These are phyloP conservation scores for Tachycineta bicolor DNA, from an alignment of 2,113 vertebrate species.

Conservation along the genomic window DNA sequence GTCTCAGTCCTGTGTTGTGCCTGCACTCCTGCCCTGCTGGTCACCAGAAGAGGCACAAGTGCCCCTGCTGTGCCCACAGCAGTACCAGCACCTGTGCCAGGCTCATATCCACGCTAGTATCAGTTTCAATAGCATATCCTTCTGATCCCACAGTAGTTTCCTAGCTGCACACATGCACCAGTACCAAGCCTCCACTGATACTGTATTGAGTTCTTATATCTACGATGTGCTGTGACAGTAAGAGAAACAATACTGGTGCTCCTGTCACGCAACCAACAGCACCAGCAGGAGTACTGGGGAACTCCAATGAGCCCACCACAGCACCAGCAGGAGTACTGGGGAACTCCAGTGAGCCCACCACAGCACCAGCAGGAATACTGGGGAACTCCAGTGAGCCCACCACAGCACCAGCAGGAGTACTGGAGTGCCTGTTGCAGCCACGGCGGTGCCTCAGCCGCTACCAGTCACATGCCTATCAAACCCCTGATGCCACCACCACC, in stretches of 20 bases:
- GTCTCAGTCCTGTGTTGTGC: neutral
- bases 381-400: neutral
- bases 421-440: neutral
- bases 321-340: rapidly evolving
- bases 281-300: too few relatives aligned
- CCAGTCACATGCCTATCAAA: neutral
- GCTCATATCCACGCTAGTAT: neutral
- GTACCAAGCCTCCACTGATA: neutral
- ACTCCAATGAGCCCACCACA: neutral
- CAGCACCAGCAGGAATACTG: neutral
- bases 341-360: neutral
- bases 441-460: neutral
- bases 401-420: neutral
- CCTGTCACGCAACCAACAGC: neutral
- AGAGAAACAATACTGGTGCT: neutral
- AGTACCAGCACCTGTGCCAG: neutral
- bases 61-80: neutral
- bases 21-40: neutral
- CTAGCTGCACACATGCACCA: neutral
- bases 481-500: neutral
- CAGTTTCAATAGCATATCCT: neutral
- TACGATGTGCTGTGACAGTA: neutral
- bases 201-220: neutral
- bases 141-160: neutral
- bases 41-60: neutral